Evolutionary conservation across 2,113 vertebrate genomes (phyloP), one percentile per base, ranked within the genome.

Genomic region (Thalassoma bifasciatum): DNA sequence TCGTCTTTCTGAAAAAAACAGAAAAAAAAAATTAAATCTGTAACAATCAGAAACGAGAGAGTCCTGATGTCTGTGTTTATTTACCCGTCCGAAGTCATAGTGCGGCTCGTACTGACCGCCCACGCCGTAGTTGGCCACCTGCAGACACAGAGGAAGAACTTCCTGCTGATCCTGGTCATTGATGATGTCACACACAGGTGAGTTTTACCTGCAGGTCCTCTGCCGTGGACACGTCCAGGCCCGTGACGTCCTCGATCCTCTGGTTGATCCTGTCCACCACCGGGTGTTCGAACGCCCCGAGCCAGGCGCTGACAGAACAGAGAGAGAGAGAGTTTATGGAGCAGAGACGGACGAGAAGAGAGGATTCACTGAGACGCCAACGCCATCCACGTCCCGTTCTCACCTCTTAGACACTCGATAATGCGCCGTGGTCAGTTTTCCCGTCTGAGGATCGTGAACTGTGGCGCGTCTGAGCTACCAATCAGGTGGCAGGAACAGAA

Each of bases 391-490:
- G n/a, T n/a, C n/a, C n/a, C n/a, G 66, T 77, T 93, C 95, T 98
- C 96, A 98, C 96, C 96, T 99, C 95, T 98, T 97, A 93, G 97
- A 97, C 92, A 98, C 96, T 96, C 97, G 94, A 95, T 98, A 97
- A 90, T 95, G 95, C 87, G 97, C 96, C 88, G 96, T 96, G 92
- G 94, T 96, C 94, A 96, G 94, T 94, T 96, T 93, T 90, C 96
- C 96, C 88, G 96, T 97, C 94, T 95, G 92, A 86, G 95, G 95
- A 93, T 96, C 96, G 95, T 97, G 96, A 89, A 98, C 96, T 87
- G 96, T 98, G 93, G 97, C 96, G 84, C 97, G 96, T 91, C 94
- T 96, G 89, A 98, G 95, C 97, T 99, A 51, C 40, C 70, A 62
- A 30, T 66, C 58, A 64, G 47, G 60, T 66, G 19, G 52, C 1